Base-by-base conservation (phyloP, 2,113 vertebrate genomes). In the Cheilinus undulatus region DNA sequence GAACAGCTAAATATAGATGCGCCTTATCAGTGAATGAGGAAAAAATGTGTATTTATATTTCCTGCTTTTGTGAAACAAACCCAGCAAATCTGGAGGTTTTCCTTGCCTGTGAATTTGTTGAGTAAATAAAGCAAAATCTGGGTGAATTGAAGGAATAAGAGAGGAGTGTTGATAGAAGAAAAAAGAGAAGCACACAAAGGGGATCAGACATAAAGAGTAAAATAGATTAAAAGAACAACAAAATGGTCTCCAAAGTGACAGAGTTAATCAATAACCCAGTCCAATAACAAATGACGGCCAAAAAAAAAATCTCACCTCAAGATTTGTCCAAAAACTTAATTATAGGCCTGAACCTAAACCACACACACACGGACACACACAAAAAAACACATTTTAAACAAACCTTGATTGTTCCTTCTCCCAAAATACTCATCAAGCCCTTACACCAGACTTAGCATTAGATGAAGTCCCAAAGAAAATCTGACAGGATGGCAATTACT, bases 401-500 rank as follows among this genome's bases (percentile, higher is more conserved):
- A 83, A 85, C 78, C 69, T 80, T 78, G 69, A 85, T 89, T 87
- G 85, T 84, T 83, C 66, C 59, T 58, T 63, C 71, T 51, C 82
- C 64, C 60, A 84, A 86, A 90, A 82, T 72, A 76, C 78, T 78
- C 70, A 76, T 83, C 84, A 79, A 73, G 75, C 46, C 65, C 49
- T 45, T 70, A 81, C 51, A 67, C 68, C 53, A 53, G 69, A 50
- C 45, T 73, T 26, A 36, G 67, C 68, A 76, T 81, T 80, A 77
- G 71, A 88, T 75, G 80, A 85, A 86, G 73, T 85, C 85, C 86
- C 70, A 62, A 73, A 73, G 73, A 36, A 82, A 85, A 82, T 82
- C 79, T 88, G 87, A 91, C 89, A 91, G 85, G 66, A 88, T 80
- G 83, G 80, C 82, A 86, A 89, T 89, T 89, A 86, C 63, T 78